phyloP scores from a whole-genome alignment of 2,888 invertebrate genomes.

The Opisthograptis luteolata region DNA sequence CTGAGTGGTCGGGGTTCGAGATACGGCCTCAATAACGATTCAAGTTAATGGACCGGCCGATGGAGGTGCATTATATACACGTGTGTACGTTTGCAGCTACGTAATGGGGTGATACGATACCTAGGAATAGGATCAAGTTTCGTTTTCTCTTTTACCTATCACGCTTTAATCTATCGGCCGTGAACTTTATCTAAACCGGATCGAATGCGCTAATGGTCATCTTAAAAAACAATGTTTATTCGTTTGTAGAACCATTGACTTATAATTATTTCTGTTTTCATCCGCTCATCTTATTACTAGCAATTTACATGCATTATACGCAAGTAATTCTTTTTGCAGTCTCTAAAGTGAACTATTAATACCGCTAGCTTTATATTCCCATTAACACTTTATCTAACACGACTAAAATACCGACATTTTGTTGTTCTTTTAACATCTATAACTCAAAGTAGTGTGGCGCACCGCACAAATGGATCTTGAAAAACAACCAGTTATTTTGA shows the following conservation, averaged over 20 bases:
- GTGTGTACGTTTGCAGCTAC: constrained; percentile 20
- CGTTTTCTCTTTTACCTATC: constrained; percentile 30
- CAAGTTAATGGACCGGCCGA: constrained; percentile 72
- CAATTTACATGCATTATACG: constrained; percentile 11
- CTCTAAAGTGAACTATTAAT: constrained; percentile 28
- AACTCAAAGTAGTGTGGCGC: constrained; percentile 69
- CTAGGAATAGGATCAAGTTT: constrained; percentile 30
- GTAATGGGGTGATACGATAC: constrained; percentile 26
- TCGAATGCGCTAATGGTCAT: constrained; percentile 18
- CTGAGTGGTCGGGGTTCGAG: constrained; percentile 65
- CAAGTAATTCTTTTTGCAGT: constrained; percentile 7
- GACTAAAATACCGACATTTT: constrained; percentile 73
- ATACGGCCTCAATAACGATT: constrained; percentile 73
- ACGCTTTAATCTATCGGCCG: constrained; percentile 25
- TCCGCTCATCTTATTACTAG: constrained; percentile 11
- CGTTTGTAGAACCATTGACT: constrained; percentile 7
- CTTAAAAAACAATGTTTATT: constrained; percentile 26
- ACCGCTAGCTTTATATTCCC: constrained; percentile 50
- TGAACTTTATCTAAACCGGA: constrained; percentile 40
- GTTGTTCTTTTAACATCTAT: constrained; percentile 74
- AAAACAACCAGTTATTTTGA: constrained; percentile 82
- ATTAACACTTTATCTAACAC: constrained; percentile 69
- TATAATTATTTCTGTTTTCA: constrained; percentile 12
- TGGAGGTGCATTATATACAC: constrained; percentile 51
- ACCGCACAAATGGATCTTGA: constrained; percentile 77